Conservation (phyloP, 1,140 invertebrate genomes). For the Harlomillsia oculata region DNA sequence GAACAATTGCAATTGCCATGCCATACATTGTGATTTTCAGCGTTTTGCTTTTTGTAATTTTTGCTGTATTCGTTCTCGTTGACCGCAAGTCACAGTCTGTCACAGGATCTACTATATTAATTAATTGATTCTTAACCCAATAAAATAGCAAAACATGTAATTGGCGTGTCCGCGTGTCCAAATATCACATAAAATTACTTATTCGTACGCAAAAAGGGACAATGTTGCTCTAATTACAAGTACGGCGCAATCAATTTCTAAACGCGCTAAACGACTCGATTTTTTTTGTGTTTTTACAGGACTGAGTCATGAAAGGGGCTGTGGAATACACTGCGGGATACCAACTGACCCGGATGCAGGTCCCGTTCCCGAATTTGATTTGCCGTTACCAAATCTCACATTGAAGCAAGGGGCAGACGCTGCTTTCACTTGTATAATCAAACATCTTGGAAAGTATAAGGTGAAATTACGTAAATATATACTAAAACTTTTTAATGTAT, state of each 20-base stretch:
- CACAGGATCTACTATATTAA: too few relatives aligned
- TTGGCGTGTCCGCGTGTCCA: too few relatives aligned
- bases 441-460: constrained; percentile 72
- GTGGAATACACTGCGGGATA: too few relatives aligned
- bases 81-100: too few relatives aligned
- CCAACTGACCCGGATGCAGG: too few relatives aligned
- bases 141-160: too few relatives aligned
- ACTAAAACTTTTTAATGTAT: too few relatives aligned
- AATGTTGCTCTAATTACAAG: background rate
- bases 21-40: too few relatives aligned
- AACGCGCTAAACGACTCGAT: background rate
- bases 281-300: constrained; percentile 27
- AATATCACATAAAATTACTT: background rate
- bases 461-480: too few relatives aligned
- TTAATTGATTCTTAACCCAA: too few relatives aligned
- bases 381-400: constrained; percentile 74
- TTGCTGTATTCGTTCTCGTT: too few relatives aligned
- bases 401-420: constrained; percentile 76
- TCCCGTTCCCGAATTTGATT: constrained; percentile 72
- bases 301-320: constrained; percentile 37
- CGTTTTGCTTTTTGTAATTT: too few relatives aligned
- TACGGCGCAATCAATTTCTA: background rate
- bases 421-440: constrained; percentile 77
- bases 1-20: background rate
- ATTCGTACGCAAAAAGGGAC: background rate